Evolutionary conservation across 2,888 invertebrate species (phyloP).

Genomic region (Drosophila prolongata): DNA sequence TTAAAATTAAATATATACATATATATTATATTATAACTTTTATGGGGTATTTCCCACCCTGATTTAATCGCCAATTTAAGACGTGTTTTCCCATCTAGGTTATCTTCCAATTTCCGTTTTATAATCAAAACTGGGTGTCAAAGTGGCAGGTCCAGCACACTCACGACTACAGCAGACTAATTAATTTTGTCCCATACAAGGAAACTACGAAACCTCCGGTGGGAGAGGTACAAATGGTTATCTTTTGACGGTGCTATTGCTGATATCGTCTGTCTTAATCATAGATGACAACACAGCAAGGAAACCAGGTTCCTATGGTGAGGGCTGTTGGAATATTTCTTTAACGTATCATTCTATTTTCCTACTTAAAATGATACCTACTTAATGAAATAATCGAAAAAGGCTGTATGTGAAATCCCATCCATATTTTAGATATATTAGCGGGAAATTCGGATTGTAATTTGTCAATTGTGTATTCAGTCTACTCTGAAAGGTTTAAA

Average conservation of each 20-base stretch:
- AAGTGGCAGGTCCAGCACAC: neutral
- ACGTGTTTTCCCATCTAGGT: neutral
- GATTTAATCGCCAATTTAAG: neutral
- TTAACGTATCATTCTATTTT: neutral
- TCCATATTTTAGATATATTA: too few species aligned
- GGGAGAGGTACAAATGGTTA: conserved; percentile 10
- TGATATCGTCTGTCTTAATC: neutral
- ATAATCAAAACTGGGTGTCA: neutral
- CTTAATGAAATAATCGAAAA: too few species aligned
- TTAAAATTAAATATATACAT: too few species aligned
- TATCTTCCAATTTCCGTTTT: neutral
- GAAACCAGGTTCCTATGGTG: neutral
- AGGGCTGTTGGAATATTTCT: neutral
- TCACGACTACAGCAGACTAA: neutral
- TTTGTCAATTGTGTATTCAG: too few species aligned
- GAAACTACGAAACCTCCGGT: neutral
- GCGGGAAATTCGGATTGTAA: too few species aligned
- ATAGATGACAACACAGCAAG: neutral
- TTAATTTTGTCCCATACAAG: neutral
- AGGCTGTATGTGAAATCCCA: too few species aligned
- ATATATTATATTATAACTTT: neutral
- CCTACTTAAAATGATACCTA: too few species aligned
- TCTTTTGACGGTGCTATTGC: neutral
- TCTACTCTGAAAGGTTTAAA: too few species aligned
- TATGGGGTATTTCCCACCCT: neutral